Evolutionary conservation across 2,113 vertebrate genomes (phyloP).

Genomic region (Pelodiscus sinensis): DNA sequence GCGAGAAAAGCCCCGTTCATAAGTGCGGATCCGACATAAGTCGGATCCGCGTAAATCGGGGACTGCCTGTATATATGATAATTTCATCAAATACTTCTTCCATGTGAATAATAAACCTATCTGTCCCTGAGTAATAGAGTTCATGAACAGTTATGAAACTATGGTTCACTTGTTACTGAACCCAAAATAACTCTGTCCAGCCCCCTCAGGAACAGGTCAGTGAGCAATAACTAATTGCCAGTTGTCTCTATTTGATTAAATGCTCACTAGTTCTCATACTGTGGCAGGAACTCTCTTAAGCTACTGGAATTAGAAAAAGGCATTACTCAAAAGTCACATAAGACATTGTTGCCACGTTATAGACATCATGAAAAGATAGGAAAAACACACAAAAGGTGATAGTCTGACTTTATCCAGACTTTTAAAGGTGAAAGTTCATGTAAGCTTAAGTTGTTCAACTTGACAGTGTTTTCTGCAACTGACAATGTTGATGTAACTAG

Average conservation of each 20-base stretch:
- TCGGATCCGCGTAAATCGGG: no score
- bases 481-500: neutral
- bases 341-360: neutral
- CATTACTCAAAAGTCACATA: slow-evolving; percentile 9
- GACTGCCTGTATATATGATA: no score
- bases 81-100: neutral
- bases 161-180: slow-evolving; percentile 35
- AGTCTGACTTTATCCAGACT: slow-evolving; percentile 23
- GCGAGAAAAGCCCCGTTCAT: no score
- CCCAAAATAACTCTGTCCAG: slow-evolving; percentile 70
- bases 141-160: slow-evolving; percentile 66
- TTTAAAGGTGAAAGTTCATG: slow-evolving; percentile 50
- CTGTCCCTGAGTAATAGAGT: slow-evolving; percentile 49
- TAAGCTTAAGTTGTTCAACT: slow-evolving; percentile 52
- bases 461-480: slow-evolving; percentile 35
- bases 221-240: slow-evolving; percentile 63
- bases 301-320: neutral
- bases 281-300: slow-evolving; percentile 7
- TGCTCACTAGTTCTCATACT: slow-evolving; percentile 30
- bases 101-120: neutral
- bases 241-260: slow-evolving; percentile 49
- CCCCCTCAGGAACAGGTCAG: slow-evolving; percentile 34
- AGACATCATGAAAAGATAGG: neutral
- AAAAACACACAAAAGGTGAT: neutral
- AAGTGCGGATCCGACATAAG: no score